Percentiles rank a stretch among this genome's conserved stretches.
These are phyloP conservation scores for Agrochola circellaris DNA, from an alignment of 2,888 invertebrate genomes.

Conservation along the genomic window DNA sequence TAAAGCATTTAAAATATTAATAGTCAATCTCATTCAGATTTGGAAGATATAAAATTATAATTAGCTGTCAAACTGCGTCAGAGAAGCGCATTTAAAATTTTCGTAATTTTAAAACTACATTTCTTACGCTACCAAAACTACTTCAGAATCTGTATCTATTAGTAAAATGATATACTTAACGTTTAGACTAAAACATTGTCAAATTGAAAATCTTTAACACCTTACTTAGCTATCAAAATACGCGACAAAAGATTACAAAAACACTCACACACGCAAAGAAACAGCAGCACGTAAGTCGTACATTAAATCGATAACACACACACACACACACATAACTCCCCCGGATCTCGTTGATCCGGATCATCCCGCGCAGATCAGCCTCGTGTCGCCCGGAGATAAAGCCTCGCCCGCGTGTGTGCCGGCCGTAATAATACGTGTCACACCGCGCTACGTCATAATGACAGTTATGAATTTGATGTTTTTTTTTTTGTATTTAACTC, in stretches of 20 bases:
- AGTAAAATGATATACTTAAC: not conserved
- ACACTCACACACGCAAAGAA: constrained; percentile 46
- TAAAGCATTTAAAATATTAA: constrained; percentile 4
- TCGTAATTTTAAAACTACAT: not conserved
- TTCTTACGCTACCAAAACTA: not conserved
- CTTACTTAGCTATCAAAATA: not conserved
- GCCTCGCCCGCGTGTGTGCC: constrained; percentile 75
- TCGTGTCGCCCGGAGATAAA: constrained; percentile 89
- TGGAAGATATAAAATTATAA: constrained; percentile 23
- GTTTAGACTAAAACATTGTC: not conserved
- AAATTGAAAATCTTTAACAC: not conserved
- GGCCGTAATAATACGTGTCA: constrained; percentile 65
- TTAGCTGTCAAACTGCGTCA: not conserved
- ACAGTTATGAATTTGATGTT: constrained; percentile 46
- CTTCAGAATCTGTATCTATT: not conserved
- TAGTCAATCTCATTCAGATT: constrained; percentile 8
- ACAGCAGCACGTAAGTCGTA: constrained; percentile 60
- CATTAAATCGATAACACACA: constrained; percentile 75
- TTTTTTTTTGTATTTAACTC: constrained; percentile 28
- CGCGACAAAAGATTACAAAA: constrained; percentile 28
- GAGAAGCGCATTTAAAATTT: not conserved
- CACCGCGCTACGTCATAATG: constrained; percentile 46
- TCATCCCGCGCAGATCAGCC: constrained; percentile 87
- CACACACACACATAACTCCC: constrained; percentile 70
- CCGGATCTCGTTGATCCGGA: constrained; percentile 84